Conservation (phyloP, 1,140 invertebrate genomes). For the Episyrphus balteatus region DNA sequence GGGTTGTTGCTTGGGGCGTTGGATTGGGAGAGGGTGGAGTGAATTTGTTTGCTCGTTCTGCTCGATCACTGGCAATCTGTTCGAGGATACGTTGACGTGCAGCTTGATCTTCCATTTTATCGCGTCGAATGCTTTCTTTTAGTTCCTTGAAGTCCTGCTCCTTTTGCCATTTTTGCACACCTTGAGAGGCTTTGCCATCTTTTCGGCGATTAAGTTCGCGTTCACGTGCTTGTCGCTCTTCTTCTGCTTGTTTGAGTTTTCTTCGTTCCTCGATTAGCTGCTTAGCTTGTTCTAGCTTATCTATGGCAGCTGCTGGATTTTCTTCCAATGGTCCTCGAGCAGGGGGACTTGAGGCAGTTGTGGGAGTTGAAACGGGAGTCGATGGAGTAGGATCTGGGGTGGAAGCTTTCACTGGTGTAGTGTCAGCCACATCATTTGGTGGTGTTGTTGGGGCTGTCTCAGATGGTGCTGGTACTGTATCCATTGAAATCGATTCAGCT, state of each 20-base stretch:
- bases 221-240: slow-evolving; percentile 45
- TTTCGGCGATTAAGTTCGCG: slow-evolving; percentile 61
- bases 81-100: slow-evolving; percentile 54
- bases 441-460: not conserved
- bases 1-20: slow-evolving; percentile 36
- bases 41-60: slow-evolving; percentile 33
- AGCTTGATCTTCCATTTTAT: slow-evolving; percentile 52
- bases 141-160: slow-evolving; percentile 62
- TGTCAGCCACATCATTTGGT: not conserved
- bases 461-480: not conserved
- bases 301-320: too few species aligned
- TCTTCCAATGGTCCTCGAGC: not conserved
- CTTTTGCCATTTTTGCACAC: slow-evolving; percentile 55
- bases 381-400: not conserved
- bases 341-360: not conserved
- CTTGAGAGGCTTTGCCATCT: slow-evolving; percentile 56
- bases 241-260: slow-evolving; percentile 43
- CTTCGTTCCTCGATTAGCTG: too few species aligned
- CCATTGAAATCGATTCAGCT: too few species aligned
- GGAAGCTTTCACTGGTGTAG: not conserved
- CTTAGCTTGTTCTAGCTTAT: too few species aligned
- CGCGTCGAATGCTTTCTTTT: slow-evolving; percentile 36
- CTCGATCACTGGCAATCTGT: slow-evolving; percentile 63
- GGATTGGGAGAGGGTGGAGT: not conserved
- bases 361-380: not conserved